Conservation (phyloP, 1,140 invertebrate species). For the Campodea augens region DNA sequence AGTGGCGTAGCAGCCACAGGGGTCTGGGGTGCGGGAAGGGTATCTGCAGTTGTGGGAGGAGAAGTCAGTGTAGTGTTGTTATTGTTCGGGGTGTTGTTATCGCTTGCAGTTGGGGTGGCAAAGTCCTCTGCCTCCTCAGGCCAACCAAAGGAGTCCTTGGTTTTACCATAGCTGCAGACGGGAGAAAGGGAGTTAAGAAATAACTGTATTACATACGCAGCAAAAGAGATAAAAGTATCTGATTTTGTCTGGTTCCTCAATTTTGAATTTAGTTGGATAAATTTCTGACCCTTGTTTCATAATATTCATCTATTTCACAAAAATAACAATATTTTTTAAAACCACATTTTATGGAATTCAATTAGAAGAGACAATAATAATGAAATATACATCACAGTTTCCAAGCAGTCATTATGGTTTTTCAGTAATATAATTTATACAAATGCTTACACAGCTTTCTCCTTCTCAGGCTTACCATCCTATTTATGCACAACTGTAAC, state of each 20-base stretch:
- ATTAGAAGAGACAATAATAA: too few species aligned
- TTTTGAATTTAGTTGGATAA: not conserved
- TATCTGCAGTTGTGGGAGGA: constrained; percentile 23
- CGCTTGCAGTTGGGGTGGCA: too few species aligned
- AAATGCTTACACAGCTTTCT: too few species aligned
- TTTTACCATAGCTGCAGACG: constrained; percentile 62
- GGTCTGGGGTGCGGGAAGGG: constrained; percentile 24
- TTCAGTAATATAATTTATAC: too few species aligned
- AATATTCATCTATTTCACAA: too few species aligned
- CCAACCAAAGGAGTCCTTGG: constrained; percentile 91
- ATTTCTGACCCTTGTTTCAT: too few species aligned
- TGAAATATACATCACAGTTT: too few species aligned
- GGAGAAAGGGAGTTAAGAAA: not conserved
- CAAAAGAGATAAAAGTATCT: not conserved
- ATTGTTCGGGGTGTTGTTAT: constrained; percentile 3
- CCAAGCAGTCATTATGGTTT: too few species aligned
- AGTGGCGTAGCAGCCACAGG: constrained; percentile 28
- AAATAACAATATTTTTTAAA: too few species aligned
- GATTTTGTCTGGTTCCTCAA: not conserved
- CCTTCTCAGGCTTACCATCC: too few species aligned
- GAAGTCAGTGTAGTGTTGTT: constrained; percentile 23
- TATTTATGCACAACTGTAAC: too few species aligned
- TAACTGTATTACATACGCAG: not conserved
- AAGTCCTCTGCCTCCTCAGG: constrained; percentile 84
- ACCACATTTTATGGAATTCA: too few species aligned